phyloP scores from a whole-genome alignment of 2,888 invertebrate genomes.

The Muschampia plurimacula region DNA sequence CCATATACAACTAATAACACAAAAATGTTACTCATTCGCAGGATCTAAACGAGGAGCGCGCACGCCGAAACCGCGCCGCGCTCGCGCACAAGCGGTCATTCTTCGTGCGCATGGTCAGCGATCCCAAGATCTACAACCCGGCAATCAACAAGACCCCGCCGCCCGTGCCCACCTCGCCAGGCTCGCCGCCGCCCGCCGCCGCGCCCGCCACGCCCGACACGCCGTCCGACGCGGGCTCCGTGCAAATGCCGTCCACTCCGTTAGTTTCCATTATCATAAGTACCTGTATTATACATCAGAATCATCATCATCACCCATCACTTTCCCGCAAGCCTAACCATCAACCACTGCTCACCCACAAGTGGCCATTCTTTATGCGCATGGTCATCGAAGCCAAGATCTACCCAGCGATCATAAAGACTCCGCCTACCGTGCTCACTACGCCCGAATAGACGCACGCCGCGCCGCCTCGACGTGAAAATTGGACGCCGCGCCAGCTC shows the following conservation, averaged over 20 bases:
- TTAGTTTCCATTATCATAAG: conserved; percentile 49
- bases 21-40: conserved; percentile 51
- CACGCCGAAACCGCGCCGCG: conserved; percentile 91
- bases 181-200: conserved; percentile 76
- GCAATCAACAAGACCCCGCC: conserved; percentile 92
- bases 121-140: conserved; percentile 98
- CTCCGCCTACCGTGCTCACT: too few relatives aligned
- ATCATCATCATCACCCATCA: too few relatives aligned
- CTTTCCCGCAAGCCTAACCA: too few relatives aligned
- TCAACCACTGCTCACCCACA: too few relatives aligned
- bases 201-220: conserved; percentile 71
- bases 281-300: too few relatives aligned
- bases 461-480: too few relatives aligned
- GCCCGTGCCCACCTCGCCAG: conserved; percentile 83
- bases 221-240: conserved; percentile 58
- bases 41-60: conserved; percentile 91
- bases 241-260: conserved; percentile 66
- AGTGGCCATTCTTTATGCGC: too few relatives aligned
- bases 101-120: conserved; percentile 99
- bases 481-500: too few relatives aligned
- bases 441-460: too few relatives aligned
- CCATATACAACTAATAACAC: background rate
- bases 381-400: too few relatives aligned
- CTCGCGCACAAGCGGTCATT: conserved; percentile 97
- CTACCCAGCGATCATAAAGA: too few relatives aligned